Conservation (phyloP, 2,797 vertebrate genomes). For the Leucoraja ocellata region DNA sequence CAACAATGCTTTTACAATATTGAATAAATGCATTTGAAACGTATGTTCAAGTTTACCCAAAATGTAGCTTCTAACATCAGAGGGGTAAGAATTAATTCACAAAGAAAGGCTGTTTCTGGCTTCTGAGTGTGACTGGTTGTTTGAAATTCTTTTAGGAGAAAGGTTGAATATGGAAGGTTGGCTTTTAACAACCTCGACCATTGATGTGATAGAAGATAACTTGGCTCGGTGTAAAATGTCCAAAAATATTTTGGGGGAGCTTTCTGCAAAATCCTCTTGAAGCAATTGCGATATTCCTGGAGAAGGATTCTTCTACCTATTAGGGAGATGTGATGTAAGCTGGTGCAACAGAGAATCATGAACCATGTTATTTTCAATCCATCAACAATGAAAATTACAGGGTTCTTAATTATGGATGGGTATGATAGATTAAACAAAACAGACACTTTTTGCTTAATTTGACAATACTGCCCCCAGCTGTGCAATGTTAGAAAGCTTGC, state of each 20-base stretch:
- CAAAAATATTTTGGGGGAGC: neutral
- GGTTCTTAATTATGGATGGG: neutral
- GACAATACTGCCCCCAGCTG: slow-evolving; percentile 19
- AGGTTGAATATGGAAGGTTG: neutral
- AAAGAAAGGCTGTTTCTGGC: slow-evolving; percentile 4
- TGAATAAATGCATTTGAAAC: neutral
- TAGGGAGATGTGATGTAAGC: slow-evolving; percentile 6
- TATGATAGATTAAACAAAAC: neutral
- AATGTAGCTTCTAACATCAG: neutral
- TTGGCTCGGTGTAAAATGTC: neutral
- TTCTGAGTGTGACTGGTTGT: neutral
- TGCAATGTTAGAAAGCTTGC: neutral
- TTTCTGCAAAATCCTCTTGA: slow-evolving; percentile 19
- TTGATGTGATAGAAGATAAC: neutral
- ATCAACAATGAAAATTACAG: slow-evolving; percentile 12
- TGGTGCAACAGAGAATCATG: neutral
- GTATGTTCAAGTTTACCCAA: neutral
- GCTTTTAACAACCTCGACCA: neutral
- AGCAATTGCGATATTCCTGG: slow-evolving; percentile 22
- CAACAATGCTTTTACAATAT: neutral
- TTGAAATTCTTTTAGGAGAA: neutral
- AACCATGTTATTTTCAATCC: neutral
- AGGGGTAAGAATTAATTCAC: neutral
- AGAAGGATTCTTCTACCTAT: neutral
- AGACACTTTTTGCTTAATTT: slow-evolving; percentile 2